These are phyloP conservation scores for Hypocryptadius cinnamomeus DNA, from an alignment of 2,113 vertebrate species.

Conservation along the genomic window DNA sequence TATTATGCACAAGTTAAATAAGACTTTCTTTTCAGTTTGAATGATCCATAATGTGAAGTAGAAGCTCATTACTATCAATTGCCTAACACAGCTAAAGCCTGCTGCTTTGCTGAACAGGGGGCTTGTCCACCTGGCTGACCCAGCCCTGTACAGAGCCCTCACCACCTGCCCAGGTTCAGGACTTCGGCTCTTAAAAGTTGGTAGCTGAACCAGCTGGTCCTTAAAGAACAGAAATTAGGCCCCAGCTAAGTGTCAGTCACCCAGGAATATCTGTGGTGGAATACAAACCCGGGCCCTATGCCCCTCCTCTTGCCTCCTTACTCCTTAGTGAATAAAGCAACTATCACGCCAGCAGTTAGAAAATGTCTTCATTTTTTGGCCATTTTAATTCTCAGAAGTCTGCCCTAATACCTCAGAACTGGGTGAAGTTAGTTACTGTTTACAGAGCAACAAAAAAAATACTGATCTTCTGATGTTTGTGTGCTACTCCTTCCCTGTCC, in stretches of 20 bases:
- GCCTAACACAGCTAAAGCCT: neutral
- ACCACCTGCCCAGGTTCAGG: neutral
- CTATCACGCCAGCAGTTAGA: neutral
- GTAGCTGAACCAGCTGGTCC: neutral
- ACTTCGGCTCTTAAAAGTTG: too few species aligned
- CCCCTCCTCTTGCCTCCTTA: neutral
- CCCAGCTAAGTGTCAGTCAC: neutral
- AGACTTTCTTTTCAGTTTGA: neutral
- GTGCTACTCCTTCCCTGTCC: neutral
- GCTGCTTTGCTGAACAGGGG: neutral
- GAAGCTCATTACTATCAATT: neutral
- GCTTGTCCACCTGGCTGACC: neutral
- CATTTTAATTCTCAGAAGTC: neutral
- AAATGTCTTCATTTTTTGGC: neutral
- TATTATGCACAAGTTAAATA: neutral
- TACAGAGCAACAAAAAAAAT: neutral
- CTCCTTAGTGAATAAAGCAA: neutral
- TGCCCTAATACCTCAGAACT: neutral
- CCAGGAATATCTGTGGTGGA: neutral
- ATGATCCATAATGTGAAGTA: neutral
- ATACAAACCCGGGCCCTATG: fast-evolving
- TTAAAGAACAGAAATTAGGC: neutral
- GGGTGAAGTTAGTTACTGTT: neutral
- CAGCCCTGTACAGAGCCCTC: neutral
- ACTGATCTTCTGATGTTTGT: neutral